Evolutionary conservation across 2,888 invertebrate genomes (phyloP).

Genomic region (Rotaria magnacalcarata): DNA sequence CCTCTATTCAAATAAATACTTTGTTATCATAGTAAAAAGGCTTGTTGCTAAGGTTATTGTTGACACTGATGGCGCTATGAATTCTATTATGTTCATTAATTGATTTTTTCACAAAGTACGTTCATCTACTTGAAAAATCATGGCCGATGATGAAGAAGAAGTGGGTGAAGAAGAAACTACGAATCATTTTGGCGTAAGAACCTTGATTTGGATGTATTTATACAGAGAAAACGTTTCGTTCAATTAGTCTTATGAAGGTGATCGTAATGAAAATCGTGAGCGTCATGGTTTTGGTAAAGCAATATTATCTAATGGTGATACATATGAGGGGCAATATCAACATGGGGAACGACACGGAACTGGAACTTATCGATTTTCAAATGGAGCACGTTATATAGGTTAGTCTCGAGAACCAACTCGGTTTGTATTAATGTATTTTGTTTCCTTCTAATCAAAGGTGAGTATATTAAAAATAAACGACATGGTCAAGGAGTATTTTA

Average conservation of each 20-base stretch:
- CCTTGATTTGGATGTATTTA: background rate
- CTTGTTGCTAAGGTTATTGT: background rate
- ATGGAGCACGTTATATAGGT: constrained; percentile 12
- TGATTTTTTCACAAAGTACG: background rate
- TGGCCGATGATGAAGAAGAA: constrained; percentile 21
- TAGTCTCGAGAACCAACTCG: too few species aligned
- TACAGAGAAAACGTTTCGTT: background rate
- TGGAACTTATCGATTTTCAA: constrained; percentile 67
- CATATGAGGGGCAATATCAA: constrained; percentile 77
- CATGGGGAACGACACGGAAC: constrained; percentile 74
- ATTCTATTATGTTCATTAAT: background rate
- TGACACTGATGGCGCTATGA: background rate
- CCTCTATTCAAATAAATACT: background rate
- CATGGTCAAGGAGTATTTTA: constrained; percentile 75
- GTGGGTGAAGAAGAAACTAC: background rate
- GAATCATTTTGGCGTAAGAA: background rate
- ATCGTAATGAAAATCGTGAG: constrained; percentile 71
- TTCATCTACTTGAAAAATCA: background rate
- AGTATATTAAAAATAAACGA: constrained; percentile 71
- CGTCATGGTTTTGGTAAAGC: constrained; percentile 79
- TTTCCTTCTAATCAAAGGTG: constrained; percentile 61
- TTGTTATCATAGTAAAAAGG: background rate
- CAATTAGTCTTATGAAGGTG: constrained; percentile 72
- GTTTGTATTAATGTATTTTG: too few species aligned
- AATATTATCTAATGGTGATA: constrained; percentile 77